Base-by-base conservation (phyloP, 2,113 vertebrate genomes). In the Globicephala melas region DNA sequence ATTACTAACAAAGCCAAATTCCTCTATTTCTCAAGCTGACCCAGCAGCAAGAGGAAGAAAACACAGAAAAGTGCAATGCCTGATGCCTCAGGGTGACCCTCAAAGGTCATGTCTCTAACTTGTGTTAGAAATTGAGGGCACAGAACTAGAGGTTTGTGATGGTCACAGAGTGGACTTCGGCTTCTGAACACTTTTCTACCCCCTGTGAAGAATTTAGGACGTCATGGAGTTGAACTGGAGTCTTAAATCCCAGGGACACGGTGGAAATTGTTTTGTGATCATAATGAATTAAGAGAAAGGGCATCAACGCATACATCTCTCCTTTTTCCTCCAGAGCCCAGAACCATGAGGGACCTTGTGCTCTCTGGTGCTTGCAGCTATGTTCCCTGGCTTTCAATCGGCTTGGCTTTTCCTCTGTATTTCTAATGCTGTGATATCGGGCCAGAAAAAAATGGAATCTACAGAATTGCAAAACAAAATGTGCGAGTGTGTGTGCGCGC, bases 401-500 rank as follows among this genome's bases (percentile, higher is more conserved):
- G 85, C 82, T 96, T 97, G 98, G 88, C 97, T 97, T 94, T 93
- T 95, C 96, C 86, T 71, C 93, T 97, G 89, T 96, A 98, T 98
- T 85, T 90, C 91, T 97, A 93, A 97, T 94, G 81, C 90, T 92
- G 88, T 98, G 98, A 98, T 97, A 98, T 58, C 90, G 95, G 97
- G 97, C 97, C 98, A 97, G 67, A 26, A 65, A 92, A 96, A 97
- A 98, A 98, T 96, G 95, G 73, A 98, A 98, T 97, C 97, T 95
- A 96, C 96, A 95, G 88, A 98, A 98, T 68, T 97, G 96, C 77
- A 97, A 96, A 94, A 96, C 74, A 70, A 93, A 97, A 92, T 58
- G 50, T 60, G 76, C 20, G 77, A 38, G 44, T 7, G 38, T 62
- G 55, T 21, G 33, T 36, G 62, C 5, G 58, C 2, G 74, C 21